These are phyloP conservation scores for Conops quadrifasciatus DNA, from an alignment of 2,888 invertebrate species.

Conservation along the genomic window DNA sequence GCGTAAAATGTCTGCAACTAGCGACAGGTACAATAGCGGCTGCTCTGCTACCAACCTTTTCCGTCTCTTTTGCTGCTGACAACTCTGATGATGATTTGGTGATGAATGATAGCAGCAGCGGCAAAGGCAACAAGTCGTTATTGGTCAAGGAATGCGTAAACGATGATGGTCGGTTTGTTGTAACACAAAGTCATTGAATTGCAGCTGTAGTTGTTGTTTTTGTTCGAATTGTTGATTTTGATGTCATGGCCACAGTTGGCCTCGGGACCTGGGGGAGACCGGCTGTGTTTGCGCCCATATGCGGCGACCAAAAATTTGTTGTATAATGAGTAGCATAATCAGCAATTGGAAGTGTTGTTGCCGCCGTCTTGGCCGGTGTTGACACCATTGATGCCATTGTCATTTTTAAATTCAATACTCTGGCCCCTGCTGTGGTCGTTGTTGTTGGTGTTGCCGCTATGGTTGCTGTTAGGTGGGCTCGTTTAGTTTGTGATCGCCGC, in stretches of 20 bases:
- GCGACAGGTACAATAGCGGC: too few species aligned
- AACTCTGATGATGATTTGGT: too few species aligned
- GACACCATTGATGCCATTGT: neutral
- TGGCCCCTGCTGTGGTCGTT: neutral
- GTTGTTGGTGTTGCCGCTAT: constrained; percentile 17
- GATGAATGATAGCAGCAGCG: too few species aligned
- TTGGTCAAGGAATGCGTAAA: too few species aligned
- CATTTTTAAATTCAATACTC: neutral
- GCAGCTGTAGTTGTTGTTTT: neutral
- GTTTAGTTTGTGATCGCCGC: neutral
- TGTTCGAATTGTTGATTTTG: too few species aligned
- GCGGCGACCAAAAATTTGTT: neutral
- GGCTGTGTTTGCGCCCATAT: constrained; percentile 1
- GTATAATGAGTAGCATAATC: neutral
- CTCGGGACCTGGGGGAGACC: constrained; percentile 1
- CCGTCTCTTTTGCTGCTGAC: too few species aligned
- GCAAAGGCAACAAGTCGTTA: too few species aligned
- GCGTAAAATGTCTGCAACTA: neutral
- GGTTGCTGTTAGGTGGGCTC: neutral
- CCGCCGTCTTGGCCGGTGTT: neutral
- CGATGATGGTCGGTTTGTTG: too few species aligned
- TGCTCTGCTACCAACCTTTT: too few species aligned
- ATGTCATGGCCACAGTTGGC: constrained; percentile 7
- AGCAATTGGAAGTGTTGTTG: neutral
- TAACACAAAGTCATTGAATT: too few species aligned